Base-by-base conservation (phyloP, 2,797 vertebrate genomes). In the Zenarchopterus dispar region DNA sequence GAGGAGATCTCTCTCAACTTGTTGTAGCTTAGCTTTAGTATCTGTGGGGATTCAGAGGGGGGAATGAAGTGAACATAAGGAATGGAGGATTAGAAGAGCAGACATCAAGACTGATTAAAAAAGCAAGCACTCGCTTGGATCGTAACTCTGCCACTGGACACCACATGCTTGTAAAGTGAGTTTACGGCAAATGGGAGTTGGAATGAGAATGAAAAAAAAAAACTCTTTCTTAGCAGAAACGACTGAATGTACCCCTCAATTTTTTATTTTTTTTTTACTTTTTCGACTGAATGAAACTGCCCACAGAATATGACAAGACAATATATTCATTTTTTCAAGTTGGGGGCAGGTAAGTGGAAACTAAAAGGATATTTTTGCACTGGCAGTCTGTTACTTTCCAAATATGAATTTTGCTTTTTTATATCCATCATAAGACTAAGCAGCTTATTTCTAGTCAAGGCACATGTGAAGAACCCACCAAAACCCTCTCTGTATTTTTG, bases 1-100 rank as follows among this genome's bases (percentile, higher is more conserved):
- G 87, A 86, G 17, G 92, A 93, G 75, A 99, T 89, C 65, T 93
- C 91, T 15, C 87, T 92, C 59, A 99, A 79, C 79, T 97, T 97
- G 87, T 99, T 99, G 77, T 98, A 99, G 88, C 96, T 99, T 78
- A 98, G 92, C 88, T 99, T 99, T 84, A 99, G 91, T 46, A 98
- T 95, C 97, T 99, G 65, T 41, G 39, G 61, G 5, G 44, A 44
- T 17, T 44, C 21, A n/a, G 68, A 53, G 44, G 67, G 70, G 46
- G 44, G 65, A 62, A 71, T 45, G 26, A 59, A 72, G 56, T 11
- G 50, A 76, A 50, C 1, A 39, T 56, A 58, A 19, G 28, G 54
- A 69, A 74, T 59, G 51, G 47, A 31, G 54, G 61, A 77, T 77
- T 73, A 68, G 56, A 73, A 21, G 44, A 60, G 56, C 28, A 48